These are phyloP conservation scores for Blastobasis lacticolella DNA, from an alignment of 2,888 invertebrate species.

Conservation along the genomic window DNA sequence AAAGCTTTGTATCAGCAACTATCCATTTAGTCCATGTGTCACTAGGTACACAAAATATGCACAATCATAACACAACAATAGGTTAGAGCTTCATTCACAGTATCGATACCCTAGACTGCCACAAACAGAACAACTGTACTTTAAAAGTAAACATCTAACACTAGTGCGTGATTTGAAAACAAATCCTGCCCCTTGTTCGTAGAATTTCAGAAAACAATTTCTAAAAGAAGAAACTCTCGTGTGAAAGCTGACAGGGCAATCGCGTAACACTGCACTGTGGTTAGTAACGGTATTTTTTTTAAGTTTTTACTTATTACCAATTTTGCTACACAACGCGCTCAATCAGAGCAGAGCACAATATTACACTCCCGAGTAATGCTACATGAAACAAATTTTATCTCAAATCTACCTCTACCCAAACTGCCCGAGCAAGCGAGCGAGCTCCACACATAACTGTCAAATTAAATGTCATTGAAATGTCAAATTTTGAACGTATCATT, in stretches of 20 bases:
- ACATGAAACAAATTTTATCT: slow-evolving; percentile 24
- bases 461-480: slow-evolving; percentile 5
- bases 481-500: slow-evolving; percentile 4
- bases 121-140: slow-evolving; percentile 17
- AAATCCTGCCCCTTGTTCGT: slow-evolving; percentile 25
- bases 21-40: slow-evolving; percentile 41
- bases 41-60: slow-evolving; percentile 41
- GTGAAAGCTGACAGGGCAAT: slow-evolving; percentile 22
- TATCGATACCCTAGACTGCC: not conserved
- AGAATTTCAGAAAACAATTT: slow-evolving; percentile 23
- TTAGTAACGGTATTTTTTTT: too few species aligned
- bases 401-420: slow-evolving; percentile 20
- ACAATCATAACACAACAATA: slow-evolving; percentile 52
- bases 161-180: slow-evolving; percentile 30
- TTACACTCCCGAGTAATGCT: slow-evolving; percentile 15
- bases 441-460: slow-evolving; percentile 17
- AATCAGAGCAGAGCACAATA: slow-evolving; percentile 11
- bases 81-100: slow-evolving; percentile 3
- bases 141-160: slow-evolving; percentile 42
- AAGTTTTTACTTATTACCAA: too few species aligned
- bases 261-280: slow-evolving; percentile 8
- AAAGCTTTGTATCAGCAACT: slow-evolving; percentile 11
- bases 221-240: slow-evolving; percentile 24
- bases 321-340: slow-evolving; percentile 15
- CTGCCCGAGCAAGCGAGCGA: slow-evolving; percentile 16